Evolutionary conservation across 2,797 vertebrate species (phyloP).

Genomic region (Manis javanica): DNA sequence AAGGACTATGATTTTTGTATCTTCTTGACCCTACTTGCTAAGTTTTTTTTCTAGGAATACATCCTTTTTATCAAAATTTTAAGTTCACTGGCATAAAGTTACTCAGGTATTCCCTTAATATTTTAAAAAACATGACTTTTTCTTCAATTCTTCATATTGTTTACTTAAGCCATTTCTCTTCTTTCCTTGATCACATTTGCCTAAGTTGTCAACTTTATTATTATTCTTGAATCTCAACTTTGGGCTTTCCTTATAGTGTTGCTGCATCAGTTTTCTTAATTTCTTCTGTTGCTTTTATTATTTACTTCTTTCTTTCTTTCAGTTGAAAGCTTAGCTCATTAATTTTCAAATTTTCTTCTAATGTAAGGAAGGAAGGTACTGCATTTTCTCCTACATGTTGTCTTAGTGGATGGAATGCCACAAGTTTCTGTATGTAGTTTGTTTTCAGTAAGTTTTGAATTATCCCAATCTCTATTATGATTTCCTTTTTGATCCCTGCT

Average conservation of each 20-base stretch:
- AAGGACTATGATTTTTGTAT: background rate
- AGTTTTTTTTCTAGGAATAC: background rate
- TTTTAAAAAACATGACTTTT: background rate
- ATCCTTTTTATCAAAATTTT: background rate
- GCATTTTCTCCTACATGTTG: background rate
- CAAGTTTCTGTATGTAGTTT: background rate
- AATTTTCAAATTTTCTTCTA: background rate
- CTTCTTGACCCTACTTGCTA: background rate
- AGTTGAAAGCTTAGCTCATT: background rate
- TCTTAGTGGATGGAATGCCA: background rate
- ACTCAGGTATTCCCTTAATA: background rate
- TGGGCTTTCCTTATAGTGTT: background rate
- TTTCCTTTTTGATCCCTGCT: background rate
- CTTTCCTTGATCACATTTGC: background rate
- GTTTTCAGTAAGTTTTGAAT: constrained; percentile 2
- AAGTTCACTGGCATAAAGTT: background rate
- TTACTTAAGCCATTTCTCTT: background rate
- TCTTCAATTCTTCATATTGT: background rate
- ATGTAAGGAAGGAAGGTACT: background rate
- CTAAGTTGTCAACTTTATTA: background rate
- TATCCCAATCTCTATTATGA: background rate
- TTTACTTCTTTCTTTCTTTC: background rate
- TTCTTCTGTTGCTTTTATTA: background rate
- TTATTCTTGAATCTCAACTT: background rate
- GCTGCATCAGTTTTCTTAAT: background rate